Evolutionary conservation across 2,797 vertebrate species (phyloP).

Genomic region (Pseudochirops cupreus): DNA sequence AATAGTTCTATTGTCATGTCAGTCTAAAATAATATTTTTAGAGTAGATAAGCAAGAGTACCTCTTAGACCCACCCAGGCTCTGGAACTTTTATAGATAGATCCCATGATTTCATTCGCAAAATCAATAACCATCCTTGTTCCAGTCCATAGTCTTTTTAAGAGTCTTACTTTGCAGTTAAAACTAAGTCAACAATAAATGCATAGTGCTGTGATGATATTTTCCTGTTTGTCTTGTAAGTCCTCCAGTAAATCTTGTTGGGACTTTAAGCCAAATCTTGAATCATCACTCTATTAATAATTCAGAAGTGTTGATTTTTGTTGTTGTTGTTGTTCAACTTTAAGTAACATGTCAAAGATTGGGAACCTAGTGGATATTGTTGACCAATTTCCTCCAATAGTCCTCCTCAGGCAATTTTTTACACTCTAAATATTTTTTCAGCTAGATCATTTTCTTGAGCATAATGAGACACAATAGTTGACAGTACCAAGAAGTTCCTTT

Average conservation of each 20-base stretch:
- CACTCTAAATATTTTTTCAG: not conserved
- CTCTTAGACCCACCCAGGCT: not conserved
- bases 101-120: not conserved
- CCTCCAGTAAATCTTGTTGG: not conserved
- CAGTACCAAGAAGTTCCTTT: not conserved
- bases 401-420: not conserved
- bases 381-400: not conserved
- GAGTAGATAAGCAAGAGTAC: not conserved
- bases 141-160: not conserved
- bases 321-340: not conserved
- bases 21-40: not conserved
- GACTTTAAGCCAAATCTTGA: not conserved
- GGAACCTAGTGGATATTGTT: not conserved
- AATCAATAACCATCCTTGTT: not conserved
- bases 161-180: not conserved
- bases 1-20: not conserved
- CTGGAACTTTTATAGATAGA: not conserved
- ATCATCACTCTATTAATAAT: not conserved
- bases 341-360: not conserved
- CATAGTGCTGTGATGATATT: not conserved
- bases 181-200: not conserved
- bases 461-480: not conserved
- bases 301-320: not conserved
- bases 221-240: not conserved
- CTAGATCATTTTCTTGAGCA: not conserved